Percentiles rank a stretch among this genome's conserved stretches.
These are phyloP conservation scores for Vireo griseus DNA, from an alignment of 2,797 vertebrate genomes.

Conservation along the genomic window DNA sequence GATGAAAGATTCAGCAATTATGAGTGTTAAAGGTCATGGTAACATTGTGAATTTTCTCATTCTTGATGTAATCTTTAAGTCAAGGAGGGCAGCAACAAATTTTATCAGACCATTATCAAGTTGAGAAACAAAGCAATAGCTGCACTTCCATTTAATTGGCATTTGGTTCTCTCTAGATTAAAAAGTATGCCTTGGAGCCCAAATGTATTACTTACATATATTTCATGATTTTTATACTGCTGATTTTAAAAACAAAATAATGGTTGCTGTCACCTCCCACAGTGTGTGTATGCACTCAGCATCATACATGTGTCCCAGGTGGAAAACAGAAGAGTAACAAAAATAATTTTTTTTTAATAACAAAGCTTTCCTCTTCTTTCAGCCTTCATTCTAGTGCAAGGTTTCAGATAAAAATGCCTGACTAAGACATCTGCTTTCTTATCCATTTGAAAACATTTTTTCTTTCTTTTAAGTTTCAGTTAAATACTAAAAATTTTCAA, in stretches of 20 bases:
- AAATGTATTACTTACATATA: neutral
- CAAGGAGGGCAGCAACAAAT: neutral
- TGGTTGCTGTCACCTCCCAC: neutral
- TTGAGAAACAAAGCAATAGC: neutral
- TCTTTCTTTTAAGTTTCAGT: neutral
- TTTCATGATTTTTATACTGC: neutral
- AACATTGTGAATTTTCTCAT: neutral
- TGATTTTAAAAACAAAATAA: neutral
- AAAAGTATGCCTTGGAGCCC: neutral
- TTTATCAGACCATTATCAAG: neutral
- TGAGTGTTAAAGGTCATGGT: neutral
- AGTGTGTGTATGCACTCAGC: neutral
- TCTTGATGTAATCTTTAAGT: neutral
- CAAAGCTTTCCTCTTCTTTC: neutral
- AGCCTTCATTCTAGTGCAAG: neutral
- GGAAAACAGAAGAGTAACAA: neutral
- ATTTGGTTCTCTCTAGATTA: neutral
- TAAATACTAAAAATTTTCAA: neutral
- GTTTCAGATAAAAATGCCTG: neutral
- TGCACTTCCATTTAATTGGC: neutral
- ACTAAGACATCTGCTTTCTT: neutral
- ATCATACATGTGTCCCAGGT: neutral
- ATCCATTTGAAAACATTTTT: neutral
- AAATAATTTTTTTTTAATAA: neutral
- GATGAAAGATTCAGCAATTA: neutral